A percentile compares a stretch with the other conserved stretches of the same genome.
Conservation (phyloP, 2,797 vertebrate genomes). For the Aselliscus stoliczkanus region DNA sequence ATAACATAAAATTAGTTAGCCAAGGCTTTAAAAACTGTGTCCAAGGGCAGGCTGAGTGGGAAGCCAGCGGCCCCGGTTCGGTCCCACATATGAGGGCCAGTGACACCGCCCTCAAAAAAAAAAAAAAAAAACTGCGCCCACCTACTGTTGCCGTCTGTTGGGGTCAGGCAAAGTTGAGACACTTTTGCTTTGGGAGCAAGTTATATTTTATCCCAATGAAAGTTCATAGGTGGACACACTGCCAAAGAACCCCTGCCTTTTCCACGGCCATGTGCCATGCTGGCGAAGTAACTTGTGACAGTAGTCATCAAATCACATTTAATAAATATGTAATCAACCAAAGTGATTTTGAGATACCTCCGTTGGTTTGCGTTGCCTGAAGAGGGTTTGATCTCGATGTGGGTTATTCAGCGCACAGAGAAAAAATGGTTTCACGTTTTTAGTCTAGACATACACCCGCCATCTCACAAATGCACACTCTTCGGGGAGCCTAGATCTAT, state of each 20-base stretch:
- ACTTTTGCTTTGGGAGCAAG: conserved; percentile 6
- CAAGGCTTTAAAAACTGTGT: background rate
- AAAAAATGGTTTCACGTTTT: background rate
- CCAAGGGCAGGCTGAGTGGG: too few relatives aligned
- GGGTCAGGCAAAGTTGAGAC: background rate
- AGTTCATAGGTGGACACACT: background rate
- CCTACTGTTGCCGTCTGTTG: background rate
- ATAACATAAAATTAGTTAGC: conserved; percentile 14
- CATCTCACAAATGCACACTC: background rate
- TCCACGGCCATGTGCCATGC: background rate
- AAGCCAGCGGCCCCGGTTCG: too few relatives aligned
- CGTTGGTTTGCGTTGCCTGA: background rate
- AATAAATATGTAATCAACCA: conserved; percentile 31
- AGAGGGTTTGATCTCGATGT: background rate
- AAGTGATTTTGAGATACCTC: conserved; percentile 44
- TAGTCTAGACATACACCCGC: background rate
- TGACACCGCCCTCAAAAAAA: too few relatives aligned
- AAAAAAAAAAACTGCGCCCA: background rate
- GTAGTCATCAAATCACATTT: conserved; percentile 27
- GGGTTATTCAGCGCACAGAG: background rate
- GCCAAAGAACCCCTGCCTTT: background rate
- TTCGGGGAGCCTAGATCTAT: background rate
- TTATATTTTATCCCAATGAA: background rate
- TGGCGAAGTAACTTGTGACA: conserved; percentile 5
- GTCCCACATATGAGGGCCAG: too few relatives aligned